Evolutionary conservation across 2,113 vertebrate species (phyloP), one percentile per base, ranked within the genome.

Genomic region (Lepisosteus osseus): DNA sequence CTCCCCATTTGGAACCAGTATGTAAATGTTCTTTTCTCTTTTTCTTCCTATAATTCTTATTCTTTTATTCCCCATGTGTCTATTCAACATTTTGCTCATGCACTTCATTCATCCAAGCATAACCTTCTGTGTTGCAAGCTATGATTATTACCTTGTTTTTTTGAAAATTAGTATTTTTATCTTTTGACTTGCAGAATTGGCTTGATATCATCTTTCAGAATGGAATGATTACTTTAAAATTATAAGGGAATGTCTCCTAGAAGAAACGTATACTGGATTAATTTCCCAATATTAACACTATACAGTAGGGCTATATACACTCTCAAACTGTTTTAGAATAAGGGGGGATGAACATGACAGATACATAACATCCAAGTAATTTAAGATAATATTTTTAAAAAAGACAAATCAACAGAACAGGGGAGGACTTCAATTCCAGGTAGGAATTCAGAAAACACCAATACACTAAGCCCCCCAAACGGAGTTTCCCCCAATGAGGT

Each of bases 61-160:
- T 64, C 42, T 11, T 43, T 47, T 70, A 67, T 59, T 54, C 51
- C 40, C 62, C 69, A 17, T 65, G 40, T 8, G 3, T 61, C 72
- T 62, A 14, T 44, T 29, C 67, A 47, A 40, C 51, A 47, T 14
- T 41, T 6, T 56, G 15, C 57, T 61, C 40, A 51, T 14, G 42
- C 45, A 41, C 67, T 42, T 9, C 43, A 40, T 59, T 72, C 74
- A 76, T 64, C 61, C 57, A 72, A 68, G 65, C 74, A 72, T 63
- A 72, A 57, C 54, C 51, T 45, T 69, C 42, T 56, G 59, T 63
- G 54, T 65, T 42, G 64, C 47, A 56, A 14, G 47, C 51, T 43
- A 45, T 76, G 55, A 68, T 44, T 44, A 47, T 54, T 56, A 74
- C 72, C 13, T 67, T 45, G 55, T 55, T 70, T 59, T 71, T 66